A percentile compares a stretch with the other conserved stretches of the same genome.
Evolutionary conservation across 2,797 vertebrate species (phyloP).

Genomic region (Lepilemur septentrionalis): DNA sequence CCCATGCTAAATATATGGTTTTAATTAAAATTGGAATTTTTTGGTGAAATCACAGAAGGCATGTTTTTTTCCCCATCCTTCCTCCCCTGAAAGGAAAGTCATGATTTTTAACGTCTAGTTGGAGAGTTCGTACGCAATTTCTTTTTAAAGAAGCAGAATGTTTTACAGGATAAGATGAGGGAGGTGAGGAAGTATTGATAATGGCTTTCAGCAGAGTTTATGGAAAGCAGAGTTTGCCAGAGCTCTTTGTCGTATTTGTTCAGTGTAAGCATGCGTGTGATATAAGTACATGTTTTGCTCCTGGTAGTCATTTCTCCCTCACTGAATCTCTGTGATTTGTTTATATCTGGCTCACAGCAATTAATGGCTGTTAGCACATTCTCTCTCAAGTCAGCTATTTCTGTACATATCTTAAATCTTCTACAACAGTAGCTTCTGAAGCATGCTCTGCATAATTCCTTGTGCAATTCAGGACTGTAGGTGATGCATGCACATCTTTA

Average conservation of each 20-base stretch:
- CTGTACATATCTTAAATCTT: conserved; percentile 3
- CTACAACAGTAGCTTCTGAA: conserved; percentile 16
- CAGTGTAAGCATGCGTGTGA: background rate
- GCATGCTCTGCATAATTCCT: background rate
- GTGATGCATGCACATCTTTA: conserved; percentile 3
- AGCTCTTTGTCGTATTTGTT: background rate
- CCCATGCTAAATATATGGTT: conserved; percentile 59
- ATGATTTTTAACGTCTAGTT: conserved; percentile 3
- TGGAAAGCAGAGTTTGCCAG: background rate
- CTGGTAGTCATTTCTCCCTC: conserved; percentile 31
- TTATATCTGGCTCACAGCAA: conserved; percentile 42
- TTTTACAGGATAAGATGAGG: conserved; percentile 24
- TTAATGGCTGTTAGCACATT: conserved; percentile 52
- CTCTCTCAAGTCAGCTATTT: conserved; percentile 49
- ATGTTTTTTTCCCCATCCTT: conserved; percentile 26
- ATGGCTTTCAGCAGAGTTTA: background rate
- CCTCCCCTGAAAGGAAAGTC: conserved; percentile 28
- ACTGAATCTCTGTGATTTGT: background rate
- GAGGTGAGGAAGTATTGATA: background rate
- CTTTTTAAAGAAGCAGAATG: conserved; percentile 56
- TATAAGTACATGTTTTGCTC: background rate
- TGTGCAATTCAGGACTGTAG: background rate
- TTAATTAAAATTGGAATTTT: conserved; percentile 44
- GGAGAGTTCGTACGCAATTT: background rate
- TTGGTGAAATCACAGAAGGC: conserved; percentile 16